Evolutionary conservation across 2,113 vertebrate species (phyloP).

Genomic region (Monopterus albus): DNA sequence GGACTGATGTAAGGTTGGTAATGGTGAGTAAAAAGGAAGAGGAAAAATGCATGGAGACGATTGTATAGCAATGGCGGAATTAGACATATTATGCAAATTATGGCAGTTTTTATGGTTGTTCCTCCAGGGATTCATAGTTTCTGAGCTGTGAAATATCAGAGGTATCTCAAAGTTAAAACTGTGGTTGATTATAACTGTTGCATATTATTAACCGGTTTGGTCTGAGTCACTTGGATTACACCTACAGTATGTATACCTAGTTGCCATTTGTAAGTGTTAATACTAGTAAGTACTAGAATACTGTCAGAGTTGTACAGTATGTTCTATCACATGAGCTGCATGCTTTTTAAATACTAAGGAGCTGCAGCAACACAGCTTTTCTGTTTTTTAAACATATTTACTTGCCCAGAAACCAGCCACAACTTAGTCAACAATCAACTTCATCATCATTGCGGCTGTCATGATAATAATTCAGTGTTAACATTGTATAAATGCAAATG

Average conservation of each 20-base stretch:
- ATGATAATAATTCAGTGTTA: constrained; percentile 31
- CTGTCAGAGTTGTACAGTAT: constrained; percentile 4
- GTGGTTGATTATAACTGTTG: constrained; percentile 1
- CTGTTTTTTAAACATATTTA: too few relatives aligned
- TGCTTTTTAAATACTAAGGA: constrained; percentile 1
- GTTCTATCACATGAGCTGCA: too few relatives aligned
- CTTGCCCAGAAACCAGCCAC: constrained; percentile 3
- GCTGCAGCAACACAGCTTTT: too few relatives aligned
- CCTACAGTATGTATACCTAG: too few relatives aligned
- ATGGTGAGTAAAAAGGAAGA: constrained; percentile 3
- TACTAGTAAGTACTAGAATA: not conserved
- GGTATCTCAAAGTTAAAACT: constrained; percentile 13
- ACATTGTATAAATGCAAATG: constrained; percentile 51
- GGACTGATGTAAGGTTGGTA: constrained; percentile 15
- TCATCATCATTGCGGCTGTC: constrained; percentile 11
- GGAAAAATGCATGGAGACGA: constrained; percentile 37
- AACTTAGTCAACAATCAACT: constrained; percentile 2
- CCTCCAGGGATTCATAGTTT: constrained; percentile 11
- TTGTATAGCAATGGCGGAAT: constrained; percentile 13
- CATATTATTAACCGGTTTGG: too few relatives aligned
- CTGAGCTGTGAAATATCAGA: not conserved
- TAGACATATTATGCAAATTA: constrained; percentile 52
- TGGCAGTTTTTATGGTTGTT: too few relatives aligned
- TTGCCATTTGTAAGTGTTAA: too few relatives aligned
- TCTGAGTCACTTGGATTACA: too few relatives aligned